phyloP scores from a whole-genome alignment of 2,113 vertebrate species.

The Crotalus tigris region DNA sequence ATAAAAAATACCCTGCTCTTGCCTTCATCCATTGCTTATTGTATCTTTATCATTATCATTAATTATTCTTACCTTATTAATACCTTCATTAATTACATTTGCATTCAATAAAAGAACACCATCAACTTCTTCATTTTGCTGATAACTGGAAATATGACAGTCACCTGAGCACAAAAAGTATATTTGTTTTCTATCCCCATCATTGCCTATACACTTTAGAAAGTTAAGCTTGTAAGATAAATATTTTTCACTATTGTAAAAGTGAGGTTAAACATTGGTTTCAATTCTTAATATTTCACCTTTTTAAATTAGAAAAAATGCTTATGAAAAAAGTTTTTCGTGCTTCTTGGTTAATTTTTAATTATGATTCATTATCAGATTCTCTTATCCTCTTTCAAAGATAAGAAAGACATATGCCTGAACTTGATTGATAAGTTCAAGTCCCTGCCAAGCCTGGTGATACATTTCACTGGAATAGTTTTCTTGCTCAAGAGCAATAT shows the following conservation, averaged over 20 bases:
- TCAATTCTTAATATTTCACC: constrained; percentile 22
- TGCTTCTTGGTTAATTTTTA: background rate
- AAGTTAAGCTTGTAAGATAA: constrained; percentile 44
- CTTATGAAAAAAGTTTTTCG: constrained; percentile 19
- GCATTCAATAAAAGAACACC: background rate
- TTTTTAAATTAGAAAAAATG: constrained; percentile 30
- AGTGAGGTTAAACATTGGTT: constrained; percentile 23
- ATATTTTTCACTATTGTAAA: constrained; percentile 59
- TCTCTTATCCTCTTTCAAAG: background rate
- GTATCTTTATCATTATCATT: background rate
- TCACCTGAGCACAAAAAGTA: background rate
- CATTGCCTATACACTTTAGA: background rate
- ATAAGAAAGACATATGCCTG: background rate
- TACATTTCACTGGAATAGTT: background rate
- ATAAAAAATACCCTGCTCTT: background rate
- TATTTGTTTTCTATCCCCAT: constrained; percentile 11
- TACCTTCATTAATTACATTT: background rate
- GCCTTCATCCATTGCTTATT: background rate
- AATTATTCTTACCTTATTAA: background rate
- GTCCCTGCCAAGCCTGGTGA: background rate
- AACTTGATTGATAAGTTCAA: background rate
- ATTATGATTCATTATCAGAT: background rate
- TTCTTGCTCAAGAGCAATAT: background rate
- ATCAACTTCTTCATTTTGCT: constrained; percentile 7
- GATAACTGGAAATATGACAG: background rate